Evolutionary conservation across 2,888 invertebrate genomes (phyloP), one percentile per base, ranked within the genome.

Genomic region (Crematogaster levior): DNA sequence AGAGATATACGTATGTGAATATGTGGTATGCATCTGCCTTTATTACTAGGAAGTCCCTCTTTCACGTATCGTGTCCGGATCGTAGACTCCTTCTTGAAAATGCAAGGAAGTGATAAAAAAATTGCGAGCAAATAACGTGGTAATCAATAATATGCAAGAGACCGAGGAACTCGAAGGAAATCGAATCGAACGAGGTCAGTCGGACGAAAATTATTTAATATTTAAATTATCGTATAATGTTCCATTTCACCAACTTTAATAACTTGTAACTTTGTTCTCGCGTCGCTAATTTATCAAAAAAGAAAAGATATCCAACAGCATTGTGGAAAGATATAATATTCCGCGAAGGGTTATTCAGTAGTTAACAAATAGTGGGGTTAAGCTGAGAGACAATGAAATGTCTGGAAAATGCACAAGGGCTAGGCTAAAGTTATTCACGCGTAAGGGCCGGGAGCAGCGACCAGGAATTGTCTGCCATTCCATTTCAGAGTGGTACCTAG

Each of bases 351-450:
- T 79, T 79, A 79, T 79, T 70, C 70, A 34, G 77, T 9, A 70
- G 72, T 79, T 77, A 79, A 70, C 70, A 70, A 79, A 70, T 46
- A 56, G 53, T 3, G 34, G 70, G 56, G 24, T 79, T 56, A 68
- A 43, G 56, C 43, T n/a, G n/a, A 1, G 37, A 58, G 70, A 79
- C 70, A 79, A 79, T 79, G 77, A 70, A 70, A 79, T 70, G 70
- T 70, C 77, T 46, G 56, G 77, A 79, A 79, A 79, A 79, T 70
- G 77, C 70, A 21, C 77, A 70, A 79, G 77, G 56, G 24, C 56
- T 40, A 75, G 21, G 56, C 77, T 70, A 79, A 77, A 79, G 77
- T 79, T 79, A 79, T 79, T 79, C 77, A 79, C 46, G 70, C 70
- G 77, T 70, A 68, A 79, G 70, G 70, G 68, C 21, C 70, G 66